Conservation (phyloP, 2,797 vertebrate species). For the Numenius phaeopus region DNA sequence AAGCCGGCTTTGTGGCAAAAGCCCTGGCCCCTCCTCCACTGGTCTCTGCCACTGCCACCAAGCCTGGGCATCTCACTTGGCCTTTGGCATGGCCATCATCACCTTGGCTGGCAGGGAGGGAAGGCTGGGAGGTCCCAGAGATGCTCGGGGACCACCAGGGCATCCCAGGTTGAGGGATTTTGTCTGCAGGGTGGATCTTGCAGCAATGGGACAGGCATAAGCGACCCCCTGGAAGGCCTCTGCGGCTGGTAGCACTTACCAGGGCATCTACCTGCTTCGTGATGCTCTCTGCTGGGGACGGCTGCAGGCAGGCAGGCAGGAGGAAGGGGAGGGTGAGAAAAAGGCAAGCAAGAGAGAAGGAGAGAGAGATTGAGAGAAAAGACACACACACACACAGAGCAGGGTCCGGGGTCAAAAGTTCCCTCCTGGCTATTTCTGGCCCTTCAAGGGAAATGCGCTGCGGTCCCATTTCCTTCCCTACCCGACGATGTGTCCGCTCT, state of each 20-base stretch:
- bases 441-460: neutral
- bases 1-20: conserved; percentile 35
- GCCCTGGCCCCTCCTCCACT: fast-evolving
- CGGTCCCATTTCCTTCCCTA: neutral
- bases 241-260: conserved; percentile 79
- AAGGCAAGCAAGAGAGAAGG: neutral
- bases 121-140: neutral
- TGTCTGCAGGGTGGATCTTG: neutral
- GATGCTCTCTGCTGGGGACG: conserved; percentile 83
- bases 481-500: neutral
- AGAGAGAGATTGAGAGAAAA: conserved; percentile 3
- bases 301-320: conserved; percentile 76
- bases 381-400: neutral
- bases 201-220: neutral
- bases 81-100: neutral
- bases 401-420: neutral
- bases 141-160: fast-evolving
- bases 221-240: neutral
- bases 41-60: neutral
- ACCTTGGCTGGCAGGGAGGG: neutral
- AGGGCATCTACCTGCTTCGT: conserved; percentile 88
- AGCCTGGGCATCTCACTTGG: neutral
- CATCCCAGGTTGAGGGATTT: neutral
- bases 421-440: conserved; percentile 6
- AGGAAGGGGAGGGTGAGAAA: neutral